These are phyloP conservation scores for Eledona agricola DNA, from an alignment of 2,888 invertebrate genomes.

Conservation along the genomic window DNA sequence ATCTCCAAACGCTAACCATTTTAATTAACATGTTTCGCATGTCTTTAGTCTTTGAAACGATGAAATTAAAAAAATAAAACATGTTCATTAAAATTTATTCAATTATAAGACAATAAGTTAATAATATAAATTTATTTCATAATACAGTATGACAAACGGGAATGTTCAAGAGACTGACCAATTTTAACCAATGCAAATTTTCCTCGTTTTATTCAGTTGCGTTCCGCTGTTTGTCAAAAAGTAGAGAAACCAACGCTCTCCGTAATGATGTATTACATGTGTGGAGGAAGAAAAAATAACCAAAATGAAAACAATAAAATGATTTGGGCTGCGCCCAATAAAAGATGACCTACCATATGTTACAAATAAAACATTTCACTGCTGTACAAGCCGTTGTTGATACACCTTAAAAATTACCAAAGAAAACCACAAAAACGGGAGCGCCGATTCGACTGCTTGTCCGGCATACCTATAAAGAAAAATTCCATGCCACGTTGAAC, in stretches of 20 bases:
- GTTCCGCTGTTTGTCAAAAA: constrained; percentile 54
- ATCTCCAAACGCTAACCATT: constrained; percentile 35
- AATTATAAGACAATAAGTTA: constrained; percentile 55
- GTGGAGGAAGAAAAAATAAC: constrained; percentile 44
- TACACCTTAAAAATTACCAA: constrained; percentile 32
- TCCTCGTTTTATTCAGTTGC: constrained; percentile 21
- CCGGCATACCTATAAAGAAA: constrained; percentile 40
- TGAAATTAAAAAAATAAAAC: constrained; percentile 32
- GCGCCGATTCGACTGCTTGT: constrained; percentile 43
- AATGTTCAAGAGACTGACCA: constrained; percentile 58
- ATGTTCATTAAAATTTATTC: constrained; percentile 42
- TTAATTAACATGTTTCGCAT: constrained; percentile 40
- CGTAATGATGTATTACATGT: constrained; percentile 41
- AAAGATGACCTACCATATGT: constrained; percentile 60
- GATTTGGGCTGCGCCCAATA: constrained; percentile 48
- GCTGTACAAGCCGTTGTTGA: constrained; percentile 47
- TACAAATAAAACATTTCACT: constrained; percentile 57
- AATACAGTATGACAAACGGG: constrained; percentile 62
- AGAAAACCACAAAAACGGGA: constrained; percentile 34
- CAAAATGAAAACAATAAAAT: constrained; percentile 54
- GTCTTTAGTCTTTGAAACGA: constrained; percentile 7
- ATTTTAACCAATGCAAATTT: constrained; percentile 27
- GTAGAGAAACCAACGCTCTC: constrained; percentile 41
- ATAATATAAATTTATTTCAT: constrained; percentile 62
- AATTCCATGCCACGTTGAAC: constrained; percentile 33